Conservation (phyloP, 2,113 vertebrate genomes). For the Trogon surrucura region DNA sequence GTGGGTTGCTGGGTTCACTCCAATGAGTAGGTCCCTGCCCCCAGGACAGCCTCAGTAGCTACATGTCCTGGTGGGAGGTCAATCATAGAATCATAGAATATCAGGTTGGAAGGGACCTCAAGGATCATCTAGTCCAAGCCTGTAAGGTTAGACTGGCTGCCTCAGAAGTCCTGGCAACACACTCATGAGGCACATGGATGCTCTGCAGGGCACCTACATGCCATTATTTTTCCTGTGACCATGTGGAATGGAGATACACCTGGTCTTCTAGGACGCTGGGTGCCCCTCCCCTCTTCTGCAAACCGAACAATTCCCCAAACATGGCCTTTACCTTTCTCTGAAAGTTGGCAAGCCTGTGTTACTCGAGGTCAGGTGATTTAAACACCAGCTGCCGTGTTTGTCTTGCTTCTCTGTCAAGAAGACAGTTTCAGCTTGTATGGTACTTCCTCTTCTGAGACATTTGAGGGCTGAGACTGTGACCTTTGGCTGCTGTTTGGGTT, state of each 20-base stretch:
- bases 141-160: background rate
- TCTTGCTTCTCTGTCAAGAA: background rate
- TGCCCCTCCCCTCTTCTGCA: background rate
- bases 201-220: background rate
- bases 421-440: conserved; percentile 1
- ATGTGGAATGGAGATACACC: background rate
- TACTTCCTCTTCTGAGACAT: conserved; percentile 27
- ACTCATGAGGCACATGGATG: background rate
- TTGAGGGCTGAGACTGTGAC: background rate
- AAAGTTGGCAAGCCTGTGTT: background rate
- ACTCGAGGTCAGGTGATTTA: background rate
- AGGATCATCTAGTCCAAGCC: no score
- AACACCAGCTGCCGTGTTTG: background rate
- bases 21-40: background rate
- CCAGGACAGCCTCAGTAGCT: background rate
- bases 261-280: background rate
- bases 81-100: background rate
- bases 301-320: background rate
- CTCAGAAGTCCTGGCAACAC: background rate
- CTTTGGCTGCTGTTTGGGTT: conserved; percentile 24
- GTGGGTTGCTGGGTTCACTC: background rate
- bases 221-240: background rate
- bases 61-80: background rate
- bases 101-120: no score
- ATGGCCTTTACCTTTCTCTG: background rate